A percentile compares a stretch with the other conserved stretches of the same genome.
Evolutionary conservation across 37 sponge, comb jelly and placozoan genomes (phyloP).

Genomic region (Cliona cf. orientalis): DNA sequence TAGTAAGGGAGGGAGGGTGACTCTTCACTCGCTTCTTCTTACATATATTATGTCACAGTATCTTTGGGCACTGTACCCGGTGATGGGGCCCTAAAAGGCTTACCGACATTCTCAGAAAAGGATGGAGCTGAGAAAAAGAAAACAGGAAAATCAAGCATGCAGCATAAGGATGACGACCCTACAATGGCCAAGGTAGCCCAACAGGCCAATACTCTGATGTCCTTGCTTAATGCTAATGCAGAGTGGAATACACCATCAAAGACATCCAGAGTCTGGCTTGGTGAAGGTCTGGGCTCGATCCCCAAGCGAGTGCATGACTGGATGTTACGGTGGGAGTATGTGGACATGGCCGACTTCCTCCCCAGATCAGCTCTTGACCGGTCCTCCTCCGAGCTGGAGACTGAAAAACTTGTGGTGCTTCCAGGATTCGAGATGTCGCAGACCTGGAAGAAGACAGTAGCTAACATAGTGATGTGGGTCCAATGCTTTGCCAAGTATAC

Average conservation of each 20-base stretch:
- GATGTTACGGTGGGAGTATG: conserved; percentile 14
- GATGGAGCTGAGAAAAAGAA: neutral
- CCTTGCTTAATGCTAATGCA: neutral
- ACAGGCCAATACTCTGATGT: neutral
- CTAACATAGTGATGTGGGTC: neutral
- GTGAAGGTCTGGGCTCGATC: neutral
- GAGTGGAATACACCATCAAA: neutral
- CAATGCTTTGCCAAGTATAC: conserved; percentile 3
- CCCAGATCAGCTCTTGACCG: neutral
- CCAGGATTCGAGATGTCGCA: conserved; percentile 8
- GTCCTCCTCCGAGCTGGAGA: neutral
- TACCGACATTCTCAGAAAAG: neutral
- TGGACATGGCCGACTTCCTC: conserved; percentile 11
- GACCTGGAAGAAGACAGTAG: neutral
- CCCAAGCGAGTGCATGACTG: neutral
- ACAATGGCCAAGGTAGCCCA: neutral
- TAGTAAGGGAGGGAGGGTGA: too few relatives aligned
- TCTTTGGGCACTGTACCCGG: neutral
- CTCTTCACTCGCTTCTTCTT: too few relatives aligned
- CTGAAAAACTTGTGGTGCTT: neutral
- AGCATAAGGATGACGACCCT: neutral
- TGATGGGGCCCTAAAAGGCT: neutral
- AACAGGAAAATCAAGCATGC: neutral
- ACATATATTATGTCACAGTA: neutral
- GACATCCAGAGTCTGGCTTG: neutral